Evolutionary conservation across 2,888 invertebrate genomes (phyloP).

Genomic region (Eristalinus aeneus): DNA sequence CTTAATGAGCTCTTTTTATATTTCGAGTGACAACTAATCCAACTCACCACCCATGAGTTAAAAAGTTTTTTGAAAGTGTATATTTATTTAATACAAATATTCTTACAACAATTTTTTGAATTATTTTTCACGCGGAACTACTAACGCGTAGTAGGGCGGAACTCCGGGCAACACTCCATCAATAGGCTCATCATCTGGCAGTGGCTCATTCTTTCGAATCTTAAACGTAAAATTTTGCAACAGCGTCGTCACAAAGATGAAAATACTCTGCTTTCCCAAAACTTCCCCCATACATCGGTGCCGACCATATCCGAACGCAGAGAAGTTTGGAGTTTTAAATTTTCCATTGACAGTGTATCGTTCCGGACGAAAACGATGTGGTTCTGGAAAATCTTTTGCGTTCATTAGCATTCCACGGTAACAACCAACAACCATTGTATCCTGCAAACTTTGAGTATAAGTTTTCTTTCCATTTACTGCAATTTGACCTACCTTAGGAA

Average conservation of each 20-base stretch:
- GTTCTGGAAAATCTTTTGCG: constrained; percentile 85
- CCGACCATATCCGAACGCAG: constrained; percentile 90
- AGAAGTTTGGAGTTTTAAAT: constrained; percentile 85
- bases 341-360: constrained; percentile 86
- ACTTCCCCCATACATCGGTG: constrained; percentile 92
- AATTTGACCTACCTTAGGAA: constrained; percentile 86
- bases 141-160: constrained; percentile 86
- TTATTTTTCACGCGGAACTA: constrained; percentile 81
- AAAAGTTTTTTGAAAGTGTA: too few species aligned
- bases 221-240: constrained; percentile 88
- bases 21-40: too few species aligned
- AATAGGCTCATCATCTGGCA: constrained; percentile 85
- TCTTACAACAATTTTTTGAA: neutral
- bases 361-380: constrained; percentile 88
- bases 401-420: constrained; percentile 88
- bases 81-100: neutral
- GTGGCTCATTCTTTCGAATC: constrained; percentile 84
- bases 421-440: constrained; percentile 90
- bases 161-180: constrained; percentile 91
- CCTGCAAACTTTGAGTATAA: constrained; percentile 81
- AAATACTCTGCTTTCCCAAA: constrained; percentile 88
- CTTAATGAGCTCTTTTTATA: too few species aligned
- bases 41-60: too few species aligned
- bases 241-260: constrained; percentile 87
- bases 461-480: neutral